A percentile compares a stretch with the other conserved stretches of the same genome.
These are phyloP conservation scores for Larimichthys polyactis DNA, from an alignment of 2,113 vertebrate genomes.

Conservation along the genomic window DNA sequence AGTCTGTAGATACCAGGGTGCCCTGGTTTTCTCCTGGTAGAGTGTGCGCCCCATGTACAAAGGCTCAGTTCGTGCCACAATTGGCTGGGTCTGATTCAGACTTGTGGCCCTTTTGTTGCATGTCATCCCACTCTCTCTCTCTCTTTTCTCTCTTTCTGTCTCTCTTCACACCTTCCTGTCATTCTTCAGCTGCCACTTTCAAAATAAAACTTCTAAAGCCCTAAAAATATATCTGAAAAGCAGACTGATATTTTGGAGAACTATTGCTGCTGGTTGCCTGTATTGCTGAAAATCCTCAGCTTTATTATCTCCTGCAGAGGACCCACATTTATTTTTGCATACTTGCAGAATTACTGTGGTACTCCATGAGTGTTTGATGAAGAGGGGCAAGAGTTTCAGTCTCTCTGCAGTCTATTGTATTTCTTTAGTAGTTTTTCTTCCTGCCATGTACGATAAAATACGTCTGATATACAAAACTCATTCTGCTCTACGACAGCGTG, in stretches of 20 bases:
- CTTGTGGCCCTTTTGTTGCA: too few species aligned
- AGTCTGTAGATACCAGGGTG: too few species aligned
- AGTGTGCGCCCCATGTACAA: too few species aligned
- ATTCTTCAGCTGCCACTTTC: too few species aligned
- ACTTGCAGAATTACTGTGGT: constrained; percentile 29
- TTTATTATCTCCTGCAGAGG: constrained; percentile 17
- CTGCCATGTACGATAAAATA: not conserved
- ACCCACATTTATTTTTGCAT: constrained; percentile 26
- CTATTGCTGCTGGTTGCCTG: not conserved
- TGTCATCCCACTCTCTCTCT: too few species aligned
- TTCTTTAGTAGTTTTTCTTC: not conserved
- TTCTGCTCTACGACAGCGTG: not conserved
- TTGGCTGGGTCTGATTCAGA: too few species aligned
- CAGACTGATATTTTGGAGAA: not conserved
- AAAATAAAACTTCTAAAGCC: too few species aligned
- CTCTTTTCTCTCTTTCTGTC: too few species aligned
- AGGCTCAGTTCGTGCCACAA: too few species aligned
- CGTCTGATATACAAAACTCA: not conserved
- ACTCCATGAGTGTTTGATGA: constrained; percentile 11
- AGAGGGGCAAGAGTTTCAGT: constrained; percentile 1
- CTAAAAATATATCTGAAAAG: too few species aligned
- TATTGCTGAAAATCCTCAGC: constrained; percentile 7
- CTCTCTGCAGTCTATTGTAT: not conserved
- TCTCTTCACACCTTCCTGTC: too few species aligned
- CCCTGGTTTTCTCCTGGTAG: too few species aligned